Evolutionary conservation across 1,140 invertebrate species (phyloP).

Genomic region (Rhysida immarginata): DNA sequence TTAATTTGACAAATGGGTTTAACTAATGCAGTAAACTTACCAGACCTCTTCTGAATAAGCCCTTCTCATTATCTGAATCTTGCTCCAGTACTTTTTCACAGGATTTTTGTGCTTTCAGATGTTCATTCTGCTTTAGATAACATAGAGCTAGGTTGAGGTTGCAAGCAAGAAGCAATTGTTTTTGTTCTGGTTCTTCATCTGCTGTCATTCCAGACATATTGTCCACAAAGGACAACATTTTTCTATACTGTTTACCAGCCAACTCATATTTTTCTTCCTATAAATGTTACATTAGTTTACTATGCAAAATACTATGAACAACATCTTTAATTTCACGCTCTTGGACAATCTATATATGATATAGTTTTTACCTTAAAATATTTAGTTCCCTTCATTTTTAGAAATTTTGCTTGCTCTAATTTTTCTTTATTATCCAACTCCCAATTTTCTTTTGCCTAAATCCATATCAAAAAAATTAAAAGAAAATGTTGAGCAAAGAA

Average conservation of each 20-base stretch:
- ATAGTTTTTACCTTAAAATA: conserved; percentile 49
- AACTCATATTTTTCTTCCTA: conserved; percentile 53
- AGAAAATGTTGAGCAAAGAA: background rate
- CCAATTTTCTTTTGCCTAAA: conserved; percentile 59
- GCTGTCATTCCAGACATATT: conserved; percentile 32
- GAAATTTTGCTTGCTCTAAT: conserved; percentile 59
- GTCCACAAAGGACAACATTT: conserved; percentile 43
- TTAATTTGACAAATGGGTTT: background rate
- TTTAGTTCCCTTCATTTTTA: conserved; percentile 79
- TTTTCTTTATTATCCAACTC: conserved; percentile 59
- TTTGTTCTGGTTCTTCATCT: conserved; percentile 36
- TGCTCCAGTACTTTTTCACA: conserved; percentile 54
- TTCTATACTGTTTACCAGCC: conserved; percentile 80
- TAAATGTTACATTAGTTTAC: too few relatives aligned
- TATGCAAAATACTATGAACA: too few relatives aligned
- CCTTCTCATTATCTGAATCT: conserved; percentile 72
- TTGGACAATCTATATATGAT: too few relatives aligned
- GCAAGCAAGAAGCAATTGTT: conserved; percentile 47
- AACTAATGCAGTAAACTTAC: conserved; percentile 23
- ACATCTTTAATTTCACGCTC: too few relatives aligned
- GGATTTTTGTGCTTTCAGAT: conserved; percentile 49
- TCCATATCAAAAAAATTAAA: conserved; percentile 11
- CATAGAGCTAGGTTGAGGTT: conserved; percentile 76
- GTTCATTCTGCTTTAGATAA: conserved; percentile 62
- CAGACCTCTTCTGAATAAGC: conserved; percentile 70